A percentile compares a stretch with the other conserved stretches of the same genome.
phyloP scores from a whole-genome alignment of 1,140 invertebrate genomes.

The Drosophila bocqueti region DNA sequence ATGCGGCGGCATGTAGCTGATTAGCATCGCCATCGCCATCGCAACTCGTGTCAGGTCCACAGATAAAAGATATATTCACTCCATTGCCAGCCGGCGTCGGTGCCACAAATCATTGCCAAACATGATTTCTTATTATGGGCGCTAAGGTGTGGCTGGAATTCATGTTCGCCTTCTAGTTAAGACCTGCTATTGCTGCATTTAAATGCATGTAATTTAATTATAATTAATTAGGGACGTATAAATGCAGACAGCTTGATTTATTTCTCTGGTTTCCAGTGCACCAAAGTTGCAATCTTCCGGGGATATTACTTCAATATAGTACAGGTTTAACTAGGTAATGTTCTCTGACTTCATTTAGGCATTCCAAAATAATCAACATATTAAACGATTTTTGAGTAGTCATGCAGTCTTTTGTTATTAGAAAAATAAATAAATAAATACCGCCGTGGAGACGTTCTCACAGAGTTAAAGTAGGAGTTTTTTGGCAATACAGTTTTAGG shows the following conservation, averaged over 20 bases:
- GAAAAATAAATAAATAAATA: too few species aligned
- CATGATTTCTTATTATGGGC: conserved; percentile 71
- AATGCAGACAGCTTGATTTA: conserved; percentile 38
- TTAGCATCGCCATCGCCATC: conserved; percentile 71
- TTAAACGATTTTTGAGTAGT: too few species aligned
- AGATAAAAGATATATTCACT: conserved; percentile 53
- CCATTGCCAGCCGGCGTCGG: conserved; percentile 11
- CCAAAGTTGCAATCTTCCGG: neutral
- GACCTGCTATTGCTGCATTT: conserved; percentile 42
- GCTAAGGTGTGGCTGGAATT: conserved; percentile 59
- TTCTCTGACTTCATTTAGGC: too few species aligned
- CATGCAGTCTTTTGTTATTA: too few species aligned
- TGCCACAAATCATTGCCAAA: conserved; percentile 79
- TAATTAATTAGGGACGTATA: conserved; percentile 36
- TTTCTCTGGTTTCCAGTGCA: neutral
- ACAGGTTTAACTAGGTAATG: neutral
- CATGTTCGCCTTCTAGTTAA: conserved; percentile 39
- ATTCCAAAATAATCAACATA: too few species aligned
- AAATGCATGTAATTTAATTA: conserved; percentile 60
- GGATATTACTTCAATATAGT: neutral
- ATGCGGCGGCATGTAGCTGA: conserved; percentile 63
- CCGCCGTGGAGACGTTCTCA: too few species aligned
- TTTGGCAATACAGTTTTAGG: neutral
- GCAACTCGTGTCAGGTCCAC: conserved; percentile 64
- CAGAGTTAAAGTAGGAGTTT: neutral